These are phyloP conservation scores for Oreochromis grahami DNA, from an alignment of 2,797 vertebrate species.

Conservation along the genomic window DNA sequence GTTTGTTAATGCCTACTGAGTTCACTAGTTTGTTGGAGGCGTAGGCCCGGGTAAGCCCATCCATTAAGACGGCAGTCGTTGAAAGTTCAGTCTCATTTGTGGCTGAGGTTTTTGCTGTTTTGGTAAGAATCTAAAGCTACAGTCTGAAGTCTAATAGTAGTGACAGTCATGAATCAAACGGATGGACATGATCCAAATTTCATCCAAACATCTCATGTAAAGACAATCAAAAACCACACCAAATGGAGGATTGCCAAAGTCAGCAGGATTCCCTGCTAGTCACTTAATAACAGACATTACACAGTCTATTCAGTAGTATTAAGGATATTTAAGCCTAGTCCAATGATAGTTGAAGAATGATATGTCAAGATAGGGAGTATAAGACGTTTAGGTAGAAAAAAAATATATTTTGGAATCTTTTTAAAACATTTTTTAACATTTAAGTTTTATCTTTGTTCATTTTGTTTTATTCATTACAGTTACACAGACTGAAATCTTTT, in stretches of 20 bases:
- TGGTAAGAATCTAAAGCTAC: neutral
- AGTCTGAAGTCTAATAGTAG: neutral
- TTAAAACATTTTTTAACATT: neutral
- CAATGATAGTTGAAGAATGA: neutral
- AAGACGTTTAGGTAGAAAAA: neutral
- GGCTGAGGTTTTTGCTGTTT: neutral
- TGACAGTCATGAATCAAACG: too few species aligned
- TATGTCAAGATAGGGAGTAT: neutral
- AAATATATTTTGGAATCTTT: fast-evolving
- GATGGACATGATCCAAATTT: too few species aligned
- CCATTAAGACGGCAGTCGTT: neutral
- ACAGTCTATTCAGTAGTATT: neutral
- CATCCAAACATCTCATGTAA: too few species aligned
- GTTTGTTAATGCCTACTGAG: neutral
- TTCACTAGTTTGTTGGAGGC: neutral
- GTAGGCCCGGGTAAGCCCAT: neutral
- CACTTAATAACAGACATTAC: too few species aligned
- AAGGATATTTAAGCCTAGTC: neutral
- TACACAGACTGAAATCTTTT: neutral
- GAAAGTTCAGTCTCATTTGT: neutral
- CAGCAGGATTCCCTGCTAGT: too few species aligned
- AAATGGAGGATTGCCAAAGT: too few species aligned
- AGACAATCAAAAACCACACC: too few species aligned
- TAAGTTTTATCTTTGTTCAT: neutral
- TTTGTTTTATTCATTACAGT: neutral